Conservation (phyloP, 2,113 vertebrate genomes). For the Pteruthius melanotis region DNA sequence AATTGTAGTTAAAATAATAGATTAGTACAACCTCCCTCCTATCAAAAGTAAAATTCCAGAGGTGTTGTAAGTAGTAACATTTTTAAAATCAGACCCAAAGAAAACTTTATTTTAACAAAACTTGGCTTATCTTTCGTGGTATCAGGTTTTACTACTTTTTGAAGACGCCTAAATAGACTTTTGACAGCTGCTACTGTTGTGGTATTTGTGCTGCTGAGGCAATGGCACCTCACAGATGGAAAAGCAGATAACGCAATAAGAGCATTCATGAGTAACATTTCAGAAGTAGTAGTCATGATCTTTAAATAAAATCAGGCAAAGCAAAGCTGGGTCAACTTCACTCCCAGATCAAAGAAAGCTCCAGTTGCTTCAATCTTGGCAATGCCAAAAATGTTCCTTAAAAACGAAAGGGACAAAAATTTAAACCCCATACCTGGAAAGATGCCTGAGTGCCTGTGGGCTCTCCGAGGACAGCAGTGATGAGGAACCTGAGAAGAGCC, state of each 20-base stretch:
- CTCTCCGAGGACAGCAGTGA: neutral
- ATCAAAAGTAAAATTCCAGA: neutral
- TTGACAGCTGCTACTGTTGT: conserved; percentile 22
- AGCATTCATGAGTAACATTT: conserved; percentile 10
- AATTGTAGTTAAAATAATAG: neutral
- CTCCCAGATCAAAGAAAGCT: neutral
- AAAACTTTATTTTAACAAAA: neutral
- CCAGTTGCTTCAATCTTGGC: neutral
- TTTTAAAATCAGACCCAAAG: neutral
- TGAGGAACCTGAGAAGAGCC: neutral
- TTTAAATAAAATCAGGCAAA: conserved; percentile 39
- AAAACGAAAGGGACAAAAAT: neutral
- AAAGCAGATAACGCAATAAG: conserved; percentile 27
- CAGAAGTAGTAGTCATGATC: neutral
- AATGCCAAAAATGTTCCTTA: neutral
- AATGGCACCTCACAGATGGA: conserved; percentile 15
- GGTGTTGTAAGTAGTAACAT: neutral
- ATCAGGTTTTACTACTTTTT: conserved; percentile 3
- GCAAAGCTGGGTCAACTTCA: neutral
- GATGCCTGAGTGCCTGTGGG: fast-evolving
- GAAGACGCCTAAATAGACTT: conserved; percentile 4
- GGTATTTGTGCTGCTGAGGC: conserved; percentile 26
- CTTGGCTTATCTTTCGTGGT: neutral
- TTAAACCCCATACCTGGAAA: neutral
- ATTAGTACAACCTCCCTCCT: neutral